Conservation (phyloP, 2,797 vertebrate genomes). For the Cygnus olor region DNA sequence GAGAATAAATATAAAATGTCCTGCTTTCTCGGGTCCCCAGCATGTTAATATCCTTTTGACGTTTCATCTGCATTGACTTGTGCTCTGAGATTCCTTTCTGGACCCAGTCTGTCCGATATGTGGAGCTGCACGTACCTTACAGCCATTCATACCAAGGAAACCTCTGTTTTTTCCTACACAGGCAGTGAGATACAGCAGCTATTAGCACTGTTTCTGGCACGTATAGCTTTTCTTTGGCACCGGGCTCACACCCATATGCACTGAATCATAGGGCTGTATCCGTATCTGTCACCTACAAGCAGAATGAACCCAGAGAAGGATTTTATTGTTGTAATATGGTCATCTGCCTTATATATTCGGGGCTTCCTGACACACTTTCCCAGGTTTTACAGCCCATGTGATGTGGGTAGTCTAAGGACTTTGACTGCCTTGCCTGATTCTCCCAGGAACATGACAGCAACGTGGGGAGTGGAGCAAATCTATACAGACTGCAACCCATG, state of each 20-base stretch:
- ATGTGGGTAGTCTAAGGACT: not conserved
- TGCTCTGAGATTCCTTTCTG: not conserved
- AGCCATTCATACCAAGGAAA: not conserved
- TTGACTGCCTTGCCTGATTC: not conserved
- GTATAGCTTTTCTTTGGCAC: not conserved
- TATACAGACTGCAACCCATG: not conserved
- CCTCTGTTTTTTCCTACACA: not conserved
- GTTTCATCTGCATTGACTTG: not conserved
- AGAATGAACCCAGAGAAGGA: not conserved
- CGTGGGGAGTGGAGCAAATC: not conserved
- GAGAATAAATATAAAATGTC: not conserved
- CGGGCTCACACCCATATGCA: accelerated
- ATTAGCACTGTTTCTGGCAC: not conserved
- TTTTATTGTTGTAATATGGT: not conserved
- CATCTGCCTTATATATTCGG: not conserved
- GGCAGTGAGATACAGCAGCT: not conserved
- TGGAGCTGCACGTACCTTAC: not conserved
- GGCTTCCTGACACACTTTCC: not conserved
- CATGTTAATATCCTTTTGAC: not conserved
- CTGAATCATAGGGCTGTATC: not conserved
- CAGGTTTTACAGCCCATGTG: not conserved
- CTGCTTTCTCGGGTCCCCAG: not conserved
- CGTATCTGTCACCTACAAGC: not conserved
- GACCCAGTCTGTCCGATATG: not conserved
- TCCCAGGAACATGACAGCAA: not conserved